These are phyloP conservation scores for Malurus melanocephalus DNA, from an alignment of 2,113 vertebrate species.

Conservation along the genomic window DNA sequence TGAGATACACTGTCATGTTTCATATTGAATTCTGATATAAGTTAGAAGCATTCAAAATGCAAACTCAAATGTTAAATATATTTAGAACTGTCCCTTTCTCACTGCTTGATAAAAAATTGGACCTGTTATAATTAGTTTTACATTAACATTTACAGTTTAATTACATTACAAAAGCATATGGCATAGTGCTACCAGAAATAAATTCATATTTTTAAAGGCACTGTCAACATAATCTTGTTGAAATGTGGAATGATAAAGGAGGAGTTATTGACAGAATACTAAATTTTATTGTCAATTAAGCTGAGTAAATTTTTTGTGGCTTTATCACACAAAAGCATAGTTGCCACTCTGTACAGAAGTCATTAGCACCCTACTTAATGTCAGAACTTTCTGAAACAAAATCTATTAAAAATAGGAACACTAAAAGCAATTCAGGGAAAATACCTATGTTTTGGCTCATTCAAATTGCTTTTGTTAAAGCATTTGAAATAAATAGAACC, in stretches of 20 bases:
- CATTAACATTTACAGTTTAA: neutral
- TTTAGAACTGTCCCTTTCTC: neutral
- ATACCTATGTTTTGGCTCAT: slow-evolving; percentile 2
- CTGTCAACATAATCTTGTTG: neutral
- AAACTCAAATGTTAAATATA: neutral
- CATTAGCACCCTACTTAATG: neutral
- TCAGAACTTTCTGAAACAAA: slow-evolving; percentile 6
- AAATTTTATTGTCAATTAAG: neutral
- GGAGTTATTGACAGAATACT: neutral
- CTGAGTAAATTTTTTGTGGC: neutral
- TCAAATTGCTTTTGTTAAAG: slow-evolving; percentile 17
- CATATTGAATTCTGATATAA: neutral
- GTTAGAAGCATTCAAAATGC: neutral
- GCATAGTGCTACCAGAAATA: neutral
- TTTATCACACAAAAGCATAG: neutral
- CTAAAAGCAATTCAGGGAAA: slow-evolving; percentile 5
- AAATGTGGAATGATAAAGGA: neutral
- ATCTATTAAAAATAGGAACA: slow-evolving; percentile 23
- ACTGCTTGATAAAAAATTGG: neutral
- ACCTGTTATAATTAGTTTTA: neutral
- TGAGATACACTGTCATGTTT: neutral
- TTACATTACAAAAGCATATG: neutral
- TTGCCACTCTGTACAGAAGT: neutral
- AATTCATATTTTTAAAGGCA: neutral
- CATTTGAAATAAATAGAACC: slow-evolving; percentile 13